phyloP scores from a whole-genome alignment of 2,888 invertebrate species.

The Hydropsyche betteni region DNA sequence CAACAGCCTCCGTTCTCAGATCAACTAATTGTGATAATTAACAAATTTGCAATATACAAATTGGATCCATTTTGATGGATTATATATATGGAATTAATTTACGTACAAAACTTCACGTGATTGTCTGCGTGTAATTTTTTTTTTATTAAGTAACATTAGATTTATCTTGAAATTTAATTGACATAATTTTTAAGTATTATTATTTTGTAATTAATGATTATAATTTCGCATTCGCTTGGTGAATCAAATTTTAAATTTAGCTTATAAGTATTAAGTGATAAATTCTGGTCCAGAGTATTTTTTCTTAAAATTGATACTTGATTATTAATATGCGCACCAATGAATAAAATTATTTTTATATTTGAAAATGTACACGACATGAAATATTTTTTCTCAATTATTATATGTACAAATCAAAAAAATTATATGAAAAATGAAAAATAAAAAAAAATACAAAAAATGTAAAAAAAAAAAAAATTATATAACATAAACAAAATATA shows the following conservation, averaged over 20 bases:
- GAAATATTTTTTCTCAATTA: background rate
- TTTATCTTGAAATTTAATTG: background rate
- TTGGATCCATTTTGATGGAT: background rate
- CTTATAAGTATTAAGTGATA: background rate
- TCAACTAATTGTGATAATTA: no score
- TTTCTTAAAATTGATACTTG: background rate
- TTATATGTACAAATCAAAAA: background rate
- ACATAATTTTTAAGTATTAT: background rate
- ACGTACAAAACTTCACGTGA: background rate
- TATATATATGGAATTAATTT: background rate
- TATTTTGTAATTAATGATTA: background rate
- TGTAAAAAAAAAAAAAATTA: no score
- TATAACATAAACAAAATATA: no score
- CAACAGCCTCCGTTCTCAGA: no score
- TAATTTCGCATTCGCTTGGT: background rate
- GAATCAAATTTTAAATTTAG: background rate
- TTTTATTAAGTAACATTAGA: background rate
- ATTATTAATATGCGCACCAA: background rate
- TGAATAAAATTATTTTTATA: background rate
- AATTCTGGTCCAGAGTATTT: constrained; percentile 1
- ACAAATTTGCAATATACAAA: no score
- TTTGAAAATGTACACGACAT: background rate
- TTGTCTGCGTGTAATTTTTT: background rate
- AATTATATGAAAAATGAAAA: background rate
- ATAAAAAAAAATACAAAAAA: no score